Evolutionary conservation across 2,113 vertebrate genomes (phyloP).

Genomic region (Oncorhynchus gorbuscha): DNA sequence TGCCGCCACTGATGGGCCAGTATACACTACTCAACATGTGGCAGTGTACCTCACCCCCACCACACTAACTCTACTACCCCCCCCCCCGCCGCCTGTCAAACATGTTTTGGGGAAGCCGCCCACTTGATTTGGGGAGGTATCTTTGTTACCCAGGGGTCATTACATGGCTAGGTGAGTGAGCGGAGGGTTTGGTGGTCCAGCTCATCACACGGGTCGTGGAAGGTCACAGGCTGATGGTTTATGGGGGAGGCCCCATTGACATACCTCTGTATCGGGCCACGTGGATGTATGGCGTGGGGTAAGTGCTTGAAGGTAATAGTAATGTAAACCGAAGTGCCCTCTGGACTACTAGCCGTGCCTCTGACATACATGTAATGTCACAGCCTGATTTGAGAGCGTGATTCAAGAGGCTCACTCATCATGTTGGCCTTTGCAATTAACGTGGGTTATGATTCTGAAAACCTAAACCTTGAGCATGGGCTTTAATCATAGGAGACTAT

Average conservation of each 20-base stretch:
- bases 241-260: constrained; percentile 25
- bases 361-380: constrained; percentile 54
- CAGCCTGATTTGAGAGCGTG: constrained; percentile 23
- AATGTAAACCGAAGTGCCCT: constrained; percentile 65
- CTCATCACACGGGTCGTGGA: constrained; percentile 72
- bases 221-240: constrained; percentile 49
- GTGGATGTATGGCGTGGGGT: constrained; percentile 20
- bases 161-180: constrained; percentile 71
- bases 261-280: constrained; percentile 34
- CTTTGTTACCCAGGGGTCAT: constrained; percentile 71
- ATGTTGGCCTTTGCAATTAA: constrained; percentile 46
- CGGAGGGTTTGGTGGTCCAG: constrained; percentile 59
- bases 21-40: constrained; percentile 61
- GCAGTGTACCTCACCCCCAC: constrained; percentile 57
- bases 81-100: constrained; percentile 71
- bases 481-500: not conserved
- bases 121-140: constrained; percentile 63
- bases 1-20: constrained; percentile 75
- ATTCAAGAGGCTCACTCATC: constrained; percentile 65
- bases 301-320: constrained; percentile 42
- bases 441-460: constrained; percentile 31
- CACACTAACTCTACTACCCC: not conserved
- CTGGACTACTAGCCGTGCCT: constrained; percentile 25
- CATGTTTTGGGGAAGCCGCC: constrained; percentile 65
- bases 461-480: constrained; percentile 26